Evolutionary conservation across 2,888 invertebrate species (phyloP).

Genomic region (Thera obeliscata): DNA sequence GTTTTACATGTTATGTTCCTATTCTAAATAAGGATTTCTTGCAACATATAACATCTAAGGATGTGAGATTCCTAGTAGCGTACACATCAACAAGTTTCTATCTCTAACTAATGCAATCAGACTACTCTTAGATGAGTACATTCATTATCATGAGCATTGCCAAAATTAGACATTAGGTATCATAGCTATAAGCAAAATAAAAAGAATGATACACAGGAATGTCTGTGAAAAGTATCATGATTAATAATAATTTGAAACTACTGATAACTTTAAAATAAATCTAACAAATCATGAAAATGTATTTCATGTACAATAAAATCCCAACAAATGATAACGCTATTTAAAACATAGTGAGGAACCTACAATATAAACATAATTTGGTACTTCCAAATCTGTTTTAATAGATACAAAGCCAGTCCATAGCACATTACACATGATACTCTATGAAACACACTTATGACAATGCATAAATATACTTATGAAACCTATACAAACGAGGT

Average conservation of each 20-base stretch:
- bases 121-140: conserved; percentile 44
- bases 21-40: conserved; percentile 52
- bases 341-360: too few species aligned
- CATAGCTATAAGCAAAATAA: conserved; percentile 18
- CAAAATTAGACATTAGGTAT: conserved; percentile 21
- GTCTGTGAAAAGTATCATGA: conserved; percentile 36
- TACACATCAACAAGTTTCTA: conserved; percentile 49
- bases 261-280: conserved; percentile 9
- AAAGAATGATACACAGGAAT: conserved; percentile 42
- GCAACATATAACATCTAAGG: conserved; percentile 58
- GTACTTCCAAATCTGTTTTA: neutral
- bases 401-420: neutral
- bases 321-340: neutral
- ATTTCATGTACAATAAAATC: neutral
- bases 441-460: neutral
- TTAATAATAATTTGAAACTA: conserved; percentile 11
- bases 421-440: neutral
- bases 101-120: conserved; percentile 34
- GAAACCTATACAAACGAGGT: neutral
- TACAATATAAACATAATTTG: too few species aligned
- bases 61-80: conserved; percentile 59
- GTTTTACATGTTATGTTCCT: conserved; percentile 49
- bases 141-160: conserved; percentile 41
- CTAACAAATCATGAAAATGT: neutral
- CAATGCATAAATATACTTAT: neutral